Conservation (phyloP, 2,113 vertebrate genomes). For the Vulpes lagopus region DNA sequence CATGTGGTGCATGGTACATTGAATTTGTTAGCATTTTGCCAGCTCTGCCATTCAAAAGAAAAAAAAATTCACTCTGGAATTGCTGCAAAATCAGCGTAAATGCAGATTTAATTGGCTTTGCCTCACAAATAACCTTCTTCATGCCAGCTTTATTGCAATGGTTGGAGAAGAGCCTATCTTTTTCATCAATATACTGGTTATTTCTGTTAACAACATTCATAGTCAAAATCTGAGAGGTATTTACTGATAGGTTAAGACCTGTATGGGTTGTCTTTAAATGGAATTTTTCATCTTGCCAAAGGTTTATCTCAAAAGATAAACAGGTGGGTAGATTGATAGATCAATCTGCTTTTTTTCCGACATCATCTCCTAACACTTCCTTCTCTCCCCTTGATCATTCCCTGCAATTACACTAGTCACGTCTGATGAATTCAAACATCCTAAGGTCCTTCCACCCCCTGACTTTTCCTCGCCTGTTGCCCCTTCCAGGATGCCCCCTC, state of each 20-base stretch:
- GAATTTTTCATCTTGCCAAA: background rate
- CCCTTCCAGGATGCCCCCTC: too few relatives aligned
- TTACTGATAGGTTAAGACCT: background rate
- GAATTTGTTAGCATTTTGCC: conserved; percentile 79
- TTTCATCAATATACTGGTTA: background rate
- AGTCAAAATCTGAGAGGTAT: conserved; percentile 26
- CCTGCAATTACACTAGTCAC: too few relatives aligned
- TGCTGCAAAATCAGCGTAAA: conserved; percentile 75
- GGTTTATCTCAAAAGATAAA: background rate
- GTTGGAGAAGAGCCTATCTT: conserved; percentile 52
- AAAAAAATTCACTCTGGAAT: conserved; percentile 64
- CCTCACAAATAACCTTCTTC: conserved; percentile 67
- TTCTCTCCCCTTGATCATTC: rapidly evolving
- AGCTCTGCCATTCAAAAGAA: conserved; percentile 75
- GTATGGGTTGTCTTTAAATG: background rate
- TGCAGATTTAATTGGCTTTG: conserved; percentile 78
- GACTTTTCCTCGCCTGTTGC: background rate
- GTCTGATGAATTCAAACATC: background rate
- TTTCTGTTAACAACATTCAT: conserved; percentile 24
- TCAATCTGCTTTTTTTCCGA: background rate
- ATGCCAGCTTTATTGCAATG: conserved; percentile 56
- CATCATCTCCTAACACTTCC: background rate
- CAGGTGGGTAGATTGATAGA: background rate
- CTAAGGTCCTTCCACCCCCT: rapidly evolving
- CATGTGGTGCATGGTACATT: conserved; percentile 73